Percentiles rank a stretch among this genome's conserved stretches.
Evolutionary conservation across 2,113 vertebrate species (phyloP).

Genomic region (Odocoileus hemionus): DNA sequence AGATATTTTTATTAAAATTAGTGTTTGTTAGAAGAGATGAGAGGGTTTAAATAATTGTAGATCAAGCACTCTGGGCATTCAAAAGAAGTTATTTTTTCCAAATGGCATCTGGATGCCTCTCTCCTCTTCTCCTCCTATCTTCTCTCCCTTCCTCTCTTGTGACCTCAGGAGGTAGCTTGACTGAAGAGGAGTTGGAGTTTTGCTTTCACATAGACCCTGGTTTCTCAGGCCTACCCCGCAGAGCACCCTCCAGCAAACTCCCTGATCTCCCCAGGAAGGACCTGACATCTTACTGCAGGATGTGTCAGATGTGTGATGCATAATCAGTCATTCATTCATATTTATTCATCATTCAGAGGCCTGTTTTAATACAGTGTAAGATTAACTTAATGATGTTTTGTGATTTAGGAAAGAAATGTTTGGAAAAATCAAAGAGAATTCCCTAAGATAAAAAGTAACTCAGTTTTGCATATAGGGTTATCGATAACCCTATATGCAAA

Average conservation of each 20-base stretch:
- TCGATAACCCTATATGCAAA: no score
- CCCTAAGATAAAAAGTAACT: background rate
- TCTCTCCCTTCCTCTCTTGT: background rate
- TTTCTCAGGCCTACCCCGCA: background rate
- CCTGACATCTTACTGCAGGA: background rate
- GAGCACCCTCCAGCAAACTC: background rate
- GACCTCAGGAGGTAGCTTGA: background rate
- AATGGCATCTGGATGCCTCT: background rate
- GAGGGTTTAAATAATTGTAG: background rate
- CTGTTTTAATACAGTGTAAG: background rate
- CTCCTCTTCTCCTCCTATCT: background rate
- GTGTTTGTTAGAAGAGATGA: background rate
- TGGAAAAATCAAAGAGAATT: background rate
- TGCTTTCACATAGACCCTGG: background rate
- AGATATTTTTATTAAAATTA: background rate
- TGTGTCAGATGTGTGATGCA: background rate
- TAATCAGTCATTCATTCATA: background rate
- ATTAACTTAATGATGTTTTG: background rate
- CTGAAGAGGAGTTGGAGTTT: background rate
- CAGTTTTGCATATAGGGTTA: no score
- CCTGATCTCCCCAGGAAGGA: background rate
- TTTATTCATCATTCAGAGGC: background rate
- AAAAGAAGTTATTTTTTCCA: background rate
- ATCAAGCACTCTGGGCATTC: background rate
- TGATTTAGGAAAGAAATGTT: background rate